phyloP scores from a whole-genome alignment of 2,113 vertebrate genomes.

The Nipponia nippon region DNA sequence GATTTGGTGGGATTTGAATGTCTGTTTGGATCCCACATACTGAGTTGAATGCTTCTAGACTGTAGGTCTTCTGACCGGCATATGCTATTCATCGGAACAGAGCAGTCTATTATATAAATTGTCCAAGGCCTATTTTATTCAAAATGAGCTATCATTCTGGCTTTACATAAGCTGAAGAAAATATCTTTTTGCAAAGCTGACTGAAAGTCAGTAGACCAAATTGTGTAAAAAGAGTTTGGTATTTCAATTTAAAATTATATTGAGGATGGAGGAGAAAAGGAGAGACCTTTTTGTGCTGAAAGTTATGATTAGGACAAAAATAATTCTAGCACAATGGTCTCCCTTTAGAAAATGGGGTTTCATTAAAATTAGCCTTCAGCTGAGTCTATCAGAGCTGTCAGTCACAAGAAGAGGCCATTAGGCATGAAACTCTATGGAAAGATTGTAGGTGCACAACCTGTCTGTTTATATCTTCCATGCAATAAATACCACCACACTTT shows the following conservation, averaged over 20 bases:
- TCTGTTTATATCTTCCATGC: background rate
- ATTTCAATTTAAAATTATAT: constrained; percentile 28
- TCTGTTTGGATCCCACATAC: background rate
- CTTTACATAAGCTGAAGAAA: constrained; percentile 42
- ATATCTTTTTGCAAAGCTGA: constrained; percentile 8
- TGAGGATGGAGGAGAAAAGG: constrained; percentile 9
- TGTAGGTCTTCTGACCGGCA: background rate
- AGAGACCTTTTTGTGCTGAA: constrained; percentile 16
- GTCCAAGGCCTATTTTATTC: constrained; percentile 2
- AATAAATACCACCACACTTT: background rate
- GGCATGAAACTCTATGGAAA: background rate
- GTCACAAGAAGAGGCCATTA: background rate
- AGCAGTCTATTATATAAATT: constrained; percentile 6
- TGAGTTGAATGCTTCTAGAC: background rate
- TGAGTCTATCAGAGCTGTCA: constrained; percentile 28
- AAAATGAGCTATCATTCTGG: background rate
- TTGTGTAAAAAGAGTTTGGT: background rate
- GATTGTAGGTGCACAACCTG: background rate
- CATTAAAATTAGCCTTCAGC: constrained; percentile 30
- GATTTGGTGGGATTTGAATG: background rate
- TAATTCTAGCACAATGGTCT: background rate
- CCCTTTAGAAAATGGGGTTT: background rate
- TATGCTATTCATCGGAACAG: constrained; percentile 4
- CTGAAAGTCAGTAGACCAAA: constrained; percentile 17
- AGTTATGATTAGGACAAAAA: constrained; percentile 27